These are phyloP conservation scores for Melolontha melolontha DNA, from an alignment of 2,888 invertebrate species.

Conservation along the genomic window DNA sequence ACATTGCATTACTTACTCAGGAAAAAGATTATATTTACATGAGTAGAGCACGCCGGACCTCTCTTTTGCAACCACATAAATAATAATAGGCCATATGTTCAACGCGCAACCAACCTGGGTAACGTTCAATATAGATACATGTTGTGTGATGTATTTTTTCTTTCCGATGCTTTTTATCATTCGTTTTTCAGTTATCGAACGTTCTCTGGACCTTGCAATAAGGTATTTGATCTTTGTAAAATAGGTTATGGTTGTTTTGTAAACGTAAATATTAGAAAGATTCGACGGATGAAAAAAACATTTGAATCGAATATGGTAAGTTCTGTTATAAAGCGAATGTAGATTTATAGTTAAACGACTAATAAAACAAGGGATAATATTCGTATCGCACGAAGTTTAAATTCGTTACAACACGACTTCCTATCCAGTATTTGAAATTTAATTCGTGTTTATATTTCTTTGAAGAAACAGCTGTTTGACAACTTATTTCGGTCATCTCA, in stretches of 20 bases:
- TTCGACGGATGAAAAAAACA: no score
- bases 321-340: no score
- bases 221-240: conserved; percentile 18
- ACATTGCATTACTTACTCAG: neutral
- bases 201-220: conserved; percentile 4
- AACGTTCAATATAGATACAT: neutral
- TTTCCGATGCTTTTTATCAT: neutral
- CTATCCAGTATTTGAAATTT: no score
- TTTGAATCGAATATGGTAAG: no score
- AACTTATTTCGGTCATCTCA: no score
- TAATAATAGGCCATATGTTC: conserved; percentile 31
- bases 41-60: conserved; percentile 16
- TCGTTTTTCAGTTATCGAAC: neutral
- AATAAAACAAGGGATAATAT: no score
- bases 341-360: no score
- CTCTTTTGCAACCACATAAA: conserved; percentile 35
- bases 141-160: neutral
- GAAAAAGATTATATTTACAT: conserved; percentile 18
- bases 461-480: no score
- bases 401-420: no score
- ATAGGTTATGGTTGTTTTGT: conserved; percentile 10
- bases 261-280: no score
- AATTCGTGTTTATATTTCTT: no score
- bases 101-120: neutral
- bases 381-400: no score